Evolutionary conservation across 2,113 vertebrate genomes (phyloP), one percentile per base, ranked within the genome.

Genomic region (Accipiter virgatus): DNA sequence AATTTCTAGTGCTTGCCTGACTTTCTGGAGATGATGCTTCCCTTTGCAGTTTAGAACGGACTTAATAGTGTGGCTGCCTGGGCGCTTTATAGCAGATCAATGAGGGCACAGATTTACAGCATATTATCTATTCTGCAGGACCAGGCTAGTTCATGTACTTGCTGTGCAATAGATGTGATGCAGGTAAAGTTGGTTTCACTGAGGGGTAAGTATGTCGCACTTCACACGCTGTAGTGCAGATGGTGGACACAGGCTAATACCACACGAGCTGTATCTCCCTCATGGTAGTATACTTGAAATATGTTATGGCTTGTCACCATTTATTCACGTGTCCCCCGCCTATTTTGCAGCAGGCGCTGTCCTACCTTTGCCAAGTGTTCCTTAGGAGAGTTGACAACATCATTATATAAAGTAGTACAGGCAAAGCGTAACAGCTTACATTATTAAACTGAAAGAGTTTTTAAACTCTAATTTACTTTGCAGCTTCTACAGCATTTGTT

Each of bases 381-480:
- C 53, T 66, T 11, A 61, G 82, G 27, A 86, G 67, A 86, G 27
- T 4, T 74, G 91, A 83, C 82, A 90, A 17, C 58, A n/a, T 18
- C 59, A 26, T 45, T 27, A 26, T 0, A 58, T 3, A 15, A 70
- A 77, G 61, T 13, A 90, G 66, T 38, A 61, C 23, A 7, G 75
- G 75, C 81, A 65, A 1, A 88, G 80, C 47, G 12, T 10, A 73
- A 32, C 79, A 94, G 77, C 56, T 95, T 17, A 38, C 59, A 27
- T 93, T 47, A 94, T 82, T 82, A 72, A 97, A 72, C 52, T 9
- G 3, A 43, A 40, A 32, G 92, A 47, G 81, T 52, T 93, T 73
- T 82, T 11, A 63, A 93, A 82, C 75, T 82, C 62, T 27, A 21
- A 93, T 96, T 82, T 65, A 55, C 61, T 85, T 38, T 52, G 48